These are phyloP conservation scores for Tribolium madens DNA, from an alignment of 1,140 invertebrate species.

Conservation along the genomic window DNA sequence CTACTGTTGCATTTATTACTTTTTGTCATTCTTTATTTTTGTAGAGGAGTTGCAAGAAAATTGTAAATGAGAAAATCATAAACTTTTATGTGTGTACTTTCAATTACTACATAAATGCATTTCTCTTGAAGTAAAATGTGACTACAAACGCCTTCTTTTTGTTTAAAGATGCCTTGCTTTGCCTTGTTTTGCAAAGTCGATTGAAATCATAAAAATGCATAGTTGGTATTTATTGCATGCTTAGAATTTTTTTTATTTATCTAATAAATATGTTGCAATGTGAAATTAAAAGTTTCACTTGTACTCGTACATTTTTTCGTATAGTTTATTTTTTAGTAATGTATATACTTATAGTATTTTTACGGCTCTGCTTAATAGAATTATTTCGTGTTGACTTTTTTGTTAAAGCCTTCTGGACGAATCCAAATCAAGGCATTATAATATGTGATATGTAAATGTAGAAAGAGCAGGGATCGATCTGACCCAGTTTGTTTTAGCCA, in stretches of 20 bases:
- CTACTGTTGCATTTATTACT: background rate
- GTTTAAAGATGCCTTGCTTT: too few species aligned
- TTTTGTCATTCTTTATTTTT: background rate
- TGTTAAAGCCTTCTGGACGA: background rate
- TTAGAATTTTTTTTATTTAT: too few species aligned
- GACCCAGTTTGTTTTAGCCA: constrained; percentile 10
- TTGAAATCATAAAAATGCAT: too few species aligned
- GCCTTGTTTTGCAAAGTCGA: too few species aligned
- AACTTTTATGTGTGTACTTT: background rate
- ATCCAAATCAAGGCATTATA: background rate
- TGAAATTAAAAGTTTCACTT: too few species aligned
- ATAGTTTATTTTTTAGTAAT: too few species aligned
- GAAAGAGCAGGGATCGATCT: constrained; percentile 25
- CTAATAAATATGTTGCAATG: too few species aligned
- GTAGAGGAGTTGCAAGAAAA: background rate
- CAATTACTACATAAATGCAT: background rate
- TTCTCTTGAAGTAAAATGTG: background rate
- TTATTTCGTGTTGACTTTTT: background rate
- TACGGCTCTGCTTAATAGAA: background rate
- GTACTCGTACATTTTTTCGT: too few species aligned
- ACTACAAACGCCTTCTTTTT: background rate
- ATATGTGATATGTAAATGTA: constrained; percentile 29
- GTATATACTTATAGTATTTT: too few species aligned
- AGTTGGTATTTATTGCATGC: too few species aligned
- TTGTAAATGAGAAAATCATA: background rate